phyloP scores from a whole-genome alignment of 2,797 vertebrate genomes.

The Premnoplex brunnescens region DNA sequence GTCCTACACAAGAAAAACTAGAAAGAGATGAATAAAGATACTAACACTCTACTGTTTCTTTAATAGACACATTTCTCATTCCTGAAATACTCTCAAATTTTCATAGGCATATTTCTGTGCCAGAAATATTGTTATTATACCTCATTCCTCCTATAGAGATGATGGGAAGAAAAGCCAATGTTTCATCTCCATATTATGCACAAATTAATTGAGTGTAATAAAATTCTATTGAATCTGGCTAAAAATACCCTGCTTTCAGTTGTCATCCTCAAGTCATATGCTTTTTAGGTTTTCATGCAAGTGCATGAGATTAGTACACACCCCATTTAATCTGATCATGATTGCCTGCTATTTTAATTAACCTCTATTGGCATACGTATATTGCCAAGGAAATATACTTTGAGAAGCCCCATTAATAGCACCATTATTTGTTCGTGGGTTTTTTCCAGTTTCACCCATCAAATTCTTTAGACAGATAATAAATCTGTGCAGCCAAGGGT shows the following conservation, averaged over 20 bases:
- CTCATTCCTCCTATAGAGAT: not conserved
- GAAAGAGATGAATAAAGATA: not conserved
- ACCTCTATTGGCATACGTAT: conserved; percentile 45
- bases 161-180: conserved; percentile 34
- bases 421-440: not conserved
- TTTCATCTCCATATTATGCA: conserved; percentile 4
- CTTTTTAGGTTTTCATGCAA: conserved; percentile 48
- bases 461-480: not conserved
- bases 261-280: conserved; percentile 56
- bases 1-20: not conserved
- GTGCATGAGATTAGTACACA: conserved; percentile 47
- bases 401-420: conserved; percentile 21
- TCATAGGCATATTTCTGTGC: not conserved
- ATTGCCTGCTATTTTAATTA: conserved; percentile 67
- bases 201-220: conserved; percentile 67
- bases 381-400: conserved; percentile 12
- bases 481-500: not conserved
- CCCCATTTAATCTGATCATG: conserved; percentile 57
- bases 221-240: conserved; percentile 32
- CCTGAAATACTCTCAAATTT: not conserved
- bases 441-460: not conserved
- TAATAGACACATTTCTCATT: not conserved
- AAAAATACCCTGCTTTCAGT: conserved; percentile 39
- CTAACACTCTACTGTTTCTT: not conserved
- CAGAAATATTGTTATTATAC: not conserved